Percentiles rank a stretch among this genome's conserved stretches.
Conservation (phyloP, 2,113 vertebrate genomes). For the Oceanodroma tethys region DNA sequence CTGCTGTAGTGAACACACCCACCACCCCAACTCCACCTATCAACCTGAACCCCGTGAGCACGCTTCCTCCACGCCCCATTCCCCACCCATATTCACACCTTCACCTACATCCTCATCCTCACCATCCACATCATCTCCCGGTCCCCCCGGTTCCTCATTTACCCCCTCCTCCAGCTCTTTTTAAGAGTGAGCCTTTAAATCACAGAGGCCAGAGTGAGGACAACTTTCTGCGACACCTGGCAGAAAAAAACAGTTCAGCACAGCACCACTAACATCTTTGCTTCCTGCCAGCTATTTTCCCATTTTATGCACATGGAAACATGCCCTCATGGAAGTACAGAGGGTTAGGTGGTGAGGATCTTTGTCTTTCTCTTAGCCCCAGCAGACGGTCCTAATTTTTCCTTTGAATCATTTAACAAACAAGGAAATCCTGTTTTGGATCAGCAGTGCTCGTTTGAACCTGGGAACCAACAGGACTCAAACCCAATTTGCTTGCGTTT, state of each 20-base stretch:
- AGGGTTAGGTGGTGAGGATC: neutral
- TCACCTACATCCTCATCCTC: conserved; percentile 82
- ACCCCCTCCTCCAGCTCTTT: conserved; percentile 91
- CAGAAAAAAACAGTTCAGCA: conserved; percentile 82
- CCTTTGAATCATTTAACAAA: neutral
- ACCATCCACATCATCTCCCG: conserved; percentile 82
- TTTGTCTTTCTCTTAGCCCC: neutral
- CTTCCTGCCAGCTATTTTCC: neutral
- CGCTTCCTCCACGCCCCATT: conserved; percentile 68
- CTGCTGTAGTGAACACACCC: conserved; percentile 63
- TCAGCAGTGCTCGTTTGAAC: conserved; percentile 5
- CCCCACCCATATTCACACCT: conserved; percentile 87
- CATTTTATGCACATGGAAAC: neutral
- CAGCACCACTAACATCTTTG: conserved; percentile 81
- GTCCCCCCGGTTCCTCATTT: conserved; percentile 85
- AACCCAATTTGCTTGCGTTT: conserved; percentile 57
- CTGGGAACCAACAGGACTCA: conserved; percentile 52
- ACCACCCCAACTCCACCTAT: conserved; percentile 55
- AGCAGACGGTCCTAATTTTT: neutral
- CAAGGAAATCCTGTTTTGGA: neutral
- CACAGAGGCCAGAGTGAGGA: conserved; percentile 89
- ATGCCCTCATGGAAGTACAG: neutral
- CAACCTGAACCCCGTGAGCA: conserved; percentile 68
- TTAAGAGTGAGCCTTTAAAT: conserved; percentile 94
- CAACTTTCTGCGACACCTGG: conserved; percentile 89